Base-by-base conservation (phyloP, 2,888 invertebrate species). In the Apotomis betuletana region DNA sequence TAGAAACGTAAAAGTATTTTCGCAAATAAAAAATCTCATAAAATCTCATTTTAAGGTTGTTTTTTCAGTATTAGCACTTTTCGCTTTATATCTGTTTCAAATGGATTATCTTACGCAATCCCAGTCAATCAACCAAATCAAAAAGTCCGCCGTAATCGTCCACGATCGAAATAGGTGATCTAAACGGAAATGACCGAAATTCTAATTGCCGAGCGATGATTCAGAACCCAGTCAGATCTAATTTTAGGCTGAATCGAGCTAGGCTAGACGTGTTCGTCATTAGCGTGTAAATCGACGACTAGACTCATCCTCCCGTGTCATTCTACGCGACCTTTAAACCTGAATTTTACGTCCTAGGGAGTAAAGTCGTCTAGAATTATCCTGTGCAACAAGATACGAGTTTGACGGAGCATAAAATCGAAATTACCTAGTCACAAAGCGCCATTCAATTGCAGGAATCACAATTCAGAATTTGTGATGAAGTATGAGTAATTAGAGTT, bases 371-470 rank as follows among this genome's bases (percentile, higher is more conserved):
- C 38, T 59, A 8, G 38, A 9, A 13, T 9, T 9, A 12, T 12
- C 5, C 10, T 13, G 3, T 36, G 36, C 13, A 59, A 38, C 8
- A 55, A 65, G 44, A 46, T 65, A 65, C 8, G 65, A 46, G 27
- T 15, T 46, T 27, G 55, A 44, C n/a, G 36, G 4, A n/a, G 46
- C 44, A 65, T 44, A 12, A n/a, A 57, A n/a, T 57, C 36, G 3
- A 46, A 65, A 71, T 71, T 71, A 71, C 67, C 67, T 41, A 71
- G 61, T 71, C 71, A 62, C 67, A 71, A 62, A 71, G 71, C 70
- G 60, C 27, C 60, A n/a, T 65, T 67, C 60, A 38, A 46, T 55
- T 65, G 59, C 64, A 54, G 65, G 60, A 65, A 57, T 57, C 54
- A 61, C 67, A 71, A 62, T 71, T 57, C 36, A 49, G 55, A 57